Evolutionary conservation across 2,888 invertebrate species (phyloP), one percentile per base, ranked within the genome.

Genomic region (Alviniconcha strummeri): DNA sequence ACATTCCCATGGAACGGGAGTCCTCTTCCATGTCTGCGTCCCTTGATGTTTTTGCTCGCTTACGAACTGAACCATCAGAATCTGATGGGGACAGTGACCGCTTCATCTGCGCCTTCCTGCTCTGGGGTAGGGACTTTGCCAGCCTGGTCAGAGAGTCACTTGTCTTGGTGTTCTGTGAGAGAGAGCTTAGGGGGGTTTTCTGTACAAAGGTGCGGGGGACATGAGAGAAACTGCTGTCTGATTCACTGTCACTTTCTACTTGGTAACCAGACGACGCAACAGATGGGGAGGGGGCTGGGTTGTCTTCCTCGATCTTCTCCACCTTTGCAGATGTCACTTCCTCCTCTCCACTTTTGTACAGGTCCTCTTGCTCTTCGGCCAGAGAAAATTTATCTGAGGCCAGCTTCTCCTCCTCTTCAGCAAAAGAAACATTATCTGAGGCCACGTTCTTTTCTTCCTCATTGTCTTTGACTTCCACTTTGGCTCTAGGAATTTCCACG

Each of bases 141-240:
- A n/a, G 55, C 55, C 17, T 57, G n/a, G n/a, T 15, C 76, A 55
- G 55, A 19, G 57, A 19, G 56, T 56, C 56, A 17, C 57, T 57
- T 0, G 36, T 19, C 36, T 36, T 78, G 78, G 69, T 55, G 54
- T 80, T 54, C 11, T 69, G 69, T n/a, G 69, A 57, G 17, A 57
- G 9, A 52, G 71, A 60, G 60, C 60, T 60, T 8, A 60, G 60
- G 2, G 60, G 60, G 13, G 60, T 60, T 60, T 60, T 60, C 60
- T 60, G 60, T 8, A 13, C 13, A 13, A 13, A 13, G 8, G 60
- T 56, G 15, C 69, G 2, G 77, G 77, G 17, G 79, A 80, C 55
- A 74, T 84, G 75, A 80, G 80, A 67, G 79, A 13, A 80, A 19
- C 79, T 82, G 74, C 83, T 82, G 19, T 75, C 79, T 54, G 67